These are phyloP conservation scores for Agonopterix arenella DNA, from an alignment of 2,888 invertebrate species.

Conservation along the genomic window DNA sequence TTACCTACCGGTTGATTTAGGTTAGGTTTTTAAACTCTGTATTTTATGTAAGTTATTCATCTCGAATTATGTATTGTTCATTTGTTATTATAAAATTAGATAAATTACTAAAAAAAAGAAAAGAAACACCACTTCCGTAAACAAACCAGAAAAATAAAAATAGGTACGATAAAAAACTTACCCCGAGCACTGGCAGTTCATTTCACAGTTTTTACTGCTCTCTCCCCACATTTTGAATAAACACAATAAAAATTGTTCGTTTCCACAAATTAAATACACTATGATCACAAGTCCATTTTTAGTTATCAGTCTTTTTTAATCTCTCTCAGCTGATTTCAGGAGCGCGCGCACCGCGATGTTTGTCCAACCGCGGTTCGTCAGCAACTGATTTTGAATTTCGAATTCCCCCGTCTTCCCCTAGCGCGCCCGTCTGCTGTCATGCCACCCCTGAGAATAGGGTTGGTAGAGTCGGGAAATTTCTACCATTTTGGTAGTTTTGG, in stretches of 20 bases:
- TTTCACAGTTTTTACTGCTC: conserved; percentile 56
- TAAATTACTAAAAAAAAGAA: too few relatives aligned
- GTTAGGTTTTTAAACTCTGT: too few relatives aligned
- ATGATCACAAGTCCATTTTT: conserved; percentile 48
- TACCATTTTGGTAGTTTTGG: conserved; percentile 41
- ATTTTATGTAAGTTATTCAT: too few relatives aligned
- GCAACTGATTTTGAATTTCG: conserved; percentile 21
- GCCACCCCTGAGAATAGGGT: conserved; percentile 34
- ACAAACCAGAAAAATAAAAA: too few relatives aligned
- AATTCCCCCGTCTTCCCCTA: conserved; percentile 15
- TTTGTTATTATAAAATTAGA: too few relatives aligned
- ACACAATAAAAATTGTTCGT: conserved; percentile 18
- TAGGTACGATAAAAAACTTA: conserved; percentile 26
- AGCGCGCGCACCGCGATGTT: conserved; percentile 12
- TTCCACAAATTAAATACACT: conserved; percentile 10
- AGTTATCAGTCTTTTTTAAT: conserved; percentile 25
- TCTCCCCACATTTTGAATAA: conserved; percentile 59
- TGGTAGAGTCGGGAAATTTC: conserved; percentile 20
- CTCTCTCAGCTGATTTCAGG: conserved; percentile 28
- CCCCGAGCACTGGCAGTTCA: conserved; percentile 67
- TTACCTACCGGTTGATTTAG: too few relatives aligned
- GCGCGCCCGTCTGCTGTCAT: conserved; percentile 11
- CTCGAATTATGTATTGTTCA: too few relatives aligned
- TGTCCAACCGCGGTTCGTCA: conserved; percentile 16
- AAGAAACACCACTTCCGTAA: too few relatives aligned